Evolutionary conservation across 2,888 invertebrate genomes (phyloP).

Genomic region (Lithodes maja): DNA sequence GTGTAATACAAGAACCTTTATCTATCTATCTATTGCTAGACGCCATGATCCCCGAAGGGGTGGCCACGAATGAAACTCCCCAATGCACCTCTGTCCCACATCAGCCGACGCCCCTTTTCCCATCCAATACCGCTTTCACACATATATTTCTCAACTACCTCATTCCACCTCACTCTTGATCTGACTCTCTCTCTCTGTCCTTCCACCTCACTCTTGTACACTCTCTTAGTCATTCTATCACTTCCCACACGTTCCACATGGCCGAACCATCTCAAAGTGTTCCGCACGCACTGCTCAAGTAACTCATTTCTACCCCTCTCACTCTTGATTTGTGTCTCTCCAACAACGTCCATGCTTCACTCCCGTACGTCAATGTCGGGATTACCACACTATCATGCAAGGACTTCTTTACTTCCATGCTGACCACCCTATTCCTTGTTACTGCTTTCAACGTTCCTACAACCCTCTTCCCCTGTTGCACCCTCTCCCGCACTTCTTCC

Average conservation of each 20-base stretch:
- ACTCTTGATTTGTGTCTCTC: no score
- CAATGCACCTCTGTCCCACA: not conserved
- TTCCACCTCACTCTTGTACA: not conserved
- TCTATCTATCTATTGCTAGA: not conserved
- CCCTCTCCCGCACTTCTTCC: no score
- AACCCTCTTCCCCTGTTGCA: no score
- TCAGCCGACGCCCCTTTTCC: not conserved
- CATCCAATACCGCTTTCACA: not conserved
- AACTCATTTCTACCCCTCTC: no score
- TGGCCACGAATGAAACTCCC: not conserved
- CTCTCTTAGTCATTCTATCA: not conserved
- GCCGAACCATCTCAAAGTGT: not conserved
- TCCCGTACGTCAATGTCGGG: no score
- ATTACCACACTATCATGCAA: no score
- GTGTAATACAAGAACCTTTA: not conserved
- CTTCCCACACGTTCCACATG: not conserved
- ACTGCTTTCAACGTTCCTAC: no score
- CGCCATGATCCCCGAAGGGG: not conserved
- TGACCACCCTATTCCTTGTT: no score
- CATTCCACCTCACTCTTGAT: not conserved
- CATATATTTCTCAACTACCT: not conserved
- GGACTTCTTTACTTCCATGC: no score
- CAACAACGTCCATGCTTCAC: no score
- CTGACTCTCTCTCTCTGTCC: not conserved
- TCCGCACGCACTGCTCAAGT: not conserved